A percentile compares a stretch with the other conserved stretches of the same genome.
Conservation (phyloP, 1,140 invertebrate genomes). For the Planococcus citri region DNA sequence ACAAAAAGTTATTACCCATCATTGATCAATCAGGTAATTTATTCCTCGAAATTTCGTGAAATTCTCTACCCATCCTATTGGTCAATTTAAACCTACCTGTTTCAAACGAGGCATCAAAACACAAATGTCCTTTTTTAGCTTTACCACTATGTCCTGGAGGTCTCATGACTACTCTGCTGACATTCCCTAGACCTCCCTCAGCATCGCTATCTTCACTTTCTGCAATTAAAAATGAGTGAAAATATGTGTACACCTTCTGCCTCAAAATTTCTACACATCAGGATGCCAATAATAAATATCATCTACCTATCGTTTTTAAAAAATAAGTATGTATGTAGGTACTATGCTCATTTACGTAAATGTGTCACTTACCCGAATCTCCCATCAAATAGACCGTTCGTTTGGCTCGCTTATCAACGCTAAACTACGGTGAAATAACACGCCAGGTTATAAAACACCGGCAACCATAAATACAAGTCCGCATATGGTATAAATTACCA, state of each 20-base stretch:
- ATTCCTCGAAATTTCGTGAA: background rate
- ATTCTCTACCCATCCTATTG: constrained; percentile 1
- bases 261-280: background rate
- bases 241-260: background rate
- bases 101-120: constrained; percentile 96
- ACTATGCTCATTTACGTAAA: too few relatives aligned
- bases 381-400: background rate
- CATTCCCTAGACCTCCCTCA: constrained; percentile 86
- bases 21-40: background rate
- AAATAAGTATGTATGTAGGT: too few relatives aligned
- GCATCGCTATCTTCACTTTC: constrained; percentile 63
- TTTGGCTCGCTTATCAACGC: background rate
- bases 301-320: too few relatives aligned
- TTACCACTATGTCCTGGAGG: constrained; percentile 90
- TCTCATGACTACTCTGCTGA: constrained; percentile 79
- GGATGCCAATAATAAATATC: too few relatives aligned
- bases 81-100: too few relatives aligned
- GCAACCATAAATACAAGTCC: background rate
- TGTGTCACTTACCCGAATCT: background rate
- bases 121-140: constrained; percentile 84
- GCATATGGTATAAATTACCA: background rate
- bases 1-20: constrained; percentile 26
- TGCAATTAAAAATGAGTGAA: background rate
- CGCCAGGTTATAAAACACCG: background rate
- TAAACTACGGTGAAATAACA: background rate